Conservation (phyloP, 2,797 vertebrate genomes). For the Ptychobarbus kaznakovi region DNA sequence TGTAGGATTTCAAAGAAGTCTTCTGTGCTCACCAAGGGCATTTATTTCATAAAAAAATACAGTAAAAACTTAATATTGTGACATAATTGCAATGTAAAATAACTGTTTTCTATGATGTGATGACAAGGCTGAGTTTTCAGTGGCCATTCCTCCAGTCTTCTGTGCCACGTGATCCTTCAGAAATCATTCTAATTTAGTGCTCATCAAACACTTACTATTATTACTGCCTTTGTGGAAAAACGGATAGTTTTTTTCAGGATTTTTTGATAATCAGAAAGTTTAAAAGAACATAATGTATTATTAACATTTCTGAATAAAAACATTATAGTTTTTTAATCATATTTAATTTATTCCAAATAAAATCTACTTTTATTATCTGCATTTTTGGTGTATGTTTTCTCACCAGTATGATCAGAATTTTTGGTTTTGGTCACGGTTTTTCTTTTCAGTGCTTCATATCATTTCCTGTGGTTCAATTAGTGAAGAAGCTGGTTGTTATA, state of each 20-base stretch:
- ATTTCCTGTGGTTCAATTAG: slow-evolving; percentile 9
- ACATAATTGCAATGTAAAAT: background rate
- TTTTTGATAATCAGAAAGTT: background rate
- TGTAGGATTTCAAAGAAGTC: background rate
- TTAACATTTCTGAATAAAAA: background rate
- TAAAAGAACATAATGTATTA: background rate
- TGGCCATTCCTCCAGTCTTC: background rate
- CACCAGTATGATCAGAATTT: background rate
- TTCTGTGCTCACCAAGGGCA: background rate
- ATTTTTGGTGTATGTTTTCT: background rate
- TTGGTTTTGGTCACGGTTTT: background rate
- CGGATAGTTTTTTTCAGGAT: background rate
- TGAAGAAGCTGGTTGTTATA: background rate
- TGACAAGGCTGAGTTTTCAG: background rate
- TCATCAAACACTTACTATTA: background rate
- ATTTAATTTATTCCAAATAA: background rate
- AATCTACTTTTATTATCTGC: background rate
- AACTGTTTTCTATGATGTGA: background rate
- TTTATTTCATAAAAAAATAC: background rate
- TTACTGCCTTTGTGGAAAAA: background rate
- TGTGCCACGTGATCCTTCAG: background rate
- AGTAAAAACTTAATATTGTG: background rate
- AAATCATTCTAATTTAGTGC: background rate
- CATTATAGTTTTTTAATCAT: background rate
- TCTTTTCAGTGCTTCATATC: background rate